These are phyloP conservation scores for Rotaria socialis DNA, from an alignment of 2,888 invertebrate species.

Conservation along the genomic window DNA sequence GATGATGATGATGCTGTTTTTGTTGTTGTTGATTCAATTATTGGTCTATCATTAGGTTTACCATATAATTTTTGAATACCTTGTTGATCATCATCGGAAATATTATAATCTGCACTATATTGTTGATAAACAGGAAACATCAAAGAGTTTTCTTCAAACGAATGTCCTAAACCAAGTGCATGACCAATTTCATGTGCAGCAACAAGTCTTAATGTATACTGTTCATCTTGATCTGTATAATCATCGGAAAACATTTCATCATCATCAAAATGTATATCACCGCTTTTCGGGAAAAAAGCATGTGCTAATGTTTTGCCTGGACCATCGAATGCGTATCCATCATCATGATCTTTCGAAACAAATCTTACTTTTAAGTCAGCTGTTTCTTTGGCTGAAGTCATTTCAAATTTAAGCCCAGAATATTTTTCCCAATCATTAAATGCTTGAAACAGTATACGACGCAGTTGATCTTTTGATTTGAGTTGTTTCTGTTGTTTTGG, in stretches of 20 bases:
- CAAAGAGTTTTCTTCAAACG: background rate
- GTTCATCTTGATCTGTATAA: background rate
- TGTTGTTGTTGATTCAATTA: too few relatives aligned
- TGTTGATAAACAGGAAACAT: slow-evolving; percentile 37
- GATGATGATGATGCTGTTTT: too few relatives aligned
- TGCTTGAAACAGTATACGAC: slow-evolving; percentile 23
- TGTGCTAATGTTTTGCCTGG: slow-evolving; percentile 40
- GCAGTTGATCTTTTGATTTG: background rate
- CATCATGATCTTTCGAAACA: slow-evolving; percentile 36
- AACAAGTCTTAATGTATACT: slow-evolving; percentile 28
- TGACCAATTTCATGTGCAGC: slow-evolving; percentile 38
- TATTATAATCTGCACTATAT: background rate
- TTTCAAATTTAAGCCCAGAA: slow-evolving; percentile 27
- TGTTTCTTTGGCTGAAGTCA: background rate
- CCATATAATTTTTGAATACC: background rate
- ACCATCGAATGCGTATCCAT: slow-evolving; percentile 44
- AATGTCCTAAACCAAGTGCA: slow-evolving; percentile 17
- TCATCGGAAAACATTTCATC: slow-evolving; percentile 41
- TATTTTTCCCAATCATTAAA: slow-evolving; percentile 39
- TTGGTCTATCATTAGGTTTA: background rate
- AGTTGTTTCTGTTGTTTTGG: background rate
- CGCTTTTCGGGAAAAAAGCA: slow-evolving; percentile 40
- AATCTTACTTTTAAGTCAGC: slow-evolving; percentile 41
- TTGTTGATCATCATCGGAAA: slow-evolving; percentile 5
- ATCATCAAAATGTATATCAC: slow-evolving; percentile 45